These are phyloP conservation scores for Pelmatolapia mariae DNA, from an alignment of 2,113 vertebrate species.

Conservation along the genomic window DNA sequence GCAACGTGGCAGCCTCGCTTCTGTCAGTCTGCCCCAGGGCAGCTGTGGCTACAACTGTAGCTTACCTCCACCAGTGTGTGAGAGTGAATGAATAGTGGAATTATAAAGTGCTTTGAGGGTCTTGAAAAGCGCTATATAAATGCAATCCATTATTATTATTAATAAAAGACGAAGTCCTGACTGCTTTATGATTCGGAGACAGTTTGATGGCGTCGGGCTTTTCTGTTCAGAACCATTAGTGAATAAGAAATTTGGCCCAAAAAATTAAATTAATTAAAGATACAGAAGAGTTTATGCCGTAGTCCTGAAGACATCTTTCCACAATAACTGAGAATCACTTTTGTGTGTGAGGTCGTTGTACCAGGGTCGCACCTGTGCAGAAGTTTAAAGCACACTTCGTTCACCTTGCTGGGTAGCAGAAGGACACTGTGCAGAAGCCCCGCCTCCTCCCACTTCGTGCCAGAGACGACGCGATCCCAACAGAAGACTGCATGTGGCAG, in stretches of 20 bases:
- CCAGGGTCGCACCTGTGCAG: not conserved
- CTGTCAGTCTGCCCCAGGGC: rapidly evolving
- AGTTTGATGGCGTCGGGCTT: not conserved
- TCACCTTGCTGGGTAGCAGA: not conserved
- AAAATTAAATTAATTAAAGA: not conserved
- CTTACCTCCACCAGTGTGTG: not conserved
- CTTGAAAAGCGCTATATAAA: not conserved
- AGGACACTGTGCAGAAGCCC: not conserved
- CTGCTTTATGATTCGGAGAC: no score
- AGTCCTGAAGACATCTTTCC: not conserved
- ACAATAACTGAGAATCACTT: not conserved
- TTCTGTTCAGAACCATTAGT: not conserved
- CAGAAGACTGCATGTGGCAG: not conserved
- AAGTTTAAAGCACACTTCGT: not conserved
- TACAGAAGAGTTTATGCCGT: not conserved
- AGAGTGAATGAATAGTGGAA: no score
- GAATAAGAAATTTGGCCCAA: not conserved
- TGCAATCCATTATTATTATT: not conserved
- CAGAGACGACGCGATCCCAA: not conserved
- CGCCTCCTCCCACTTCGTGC: not conserved
- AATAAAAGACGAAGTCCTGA: not conserved
- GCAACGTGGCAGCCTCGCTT: rapidly evolving
- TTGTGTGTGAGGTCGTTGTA: not conserved
- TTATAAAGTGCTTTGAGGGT: not conserved
- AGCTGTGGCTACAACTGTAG: no score